These are phyloP conservation scores for Rhodinocichla rosea DNA, from an alignment of 2,113 vertebrate species.

Conservation along the genomic window DNA sequence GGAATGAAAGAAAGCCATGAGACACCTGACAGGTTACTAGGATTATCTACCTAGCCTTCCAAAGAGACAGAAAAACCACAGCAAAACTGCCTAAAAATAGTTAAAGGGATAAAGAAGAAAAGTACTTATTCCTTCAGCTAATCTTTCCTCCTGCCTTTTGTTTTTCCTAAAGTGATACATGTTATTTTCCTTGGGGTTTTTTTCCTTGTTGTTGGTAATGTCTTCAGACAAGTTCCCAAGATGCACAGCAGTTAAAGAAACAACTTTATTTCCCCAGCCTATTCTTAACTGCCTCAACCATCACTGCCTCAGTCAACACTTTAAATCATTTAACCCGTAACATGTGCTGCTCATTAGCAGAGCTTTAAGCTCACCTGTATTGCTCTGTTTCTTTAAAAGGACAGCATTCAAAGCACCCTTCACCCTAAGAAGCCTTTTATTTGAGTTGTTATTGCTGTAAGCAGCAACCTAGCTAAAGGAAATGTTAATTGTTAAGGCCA, in stretches of 20 bases:
- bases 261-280: neutral
- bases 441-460: slow-evolving; percentile 17
- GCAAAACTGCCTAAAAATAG: neutral
- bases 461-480: slow-evolving; percentile 26
- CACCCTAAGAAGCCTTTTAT: slow-evolving; percentile 37
- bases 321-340: neutral
- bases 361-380: slow-evolving; percentile 20
- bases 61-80: neutral
- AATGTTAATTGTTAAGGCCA: slow-evolving; percentile 16
- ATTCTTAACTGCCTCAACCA: neutral
- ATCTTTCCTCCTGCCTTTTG: neutral
- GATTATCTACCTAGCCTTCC: neutral
- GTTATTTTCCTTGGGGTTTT: neutral
- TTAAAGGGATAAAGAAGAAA: neutral
- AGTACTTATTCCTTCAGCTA: neutral
- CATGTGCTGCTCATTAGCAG: slow-evolving; percentile 59
- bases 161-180: neutral
- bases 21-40: neutral
- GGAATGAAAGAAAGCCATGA: neutral
- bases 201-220: neutral
- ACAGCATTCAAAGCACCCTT: slow-evolving; percentile 9
- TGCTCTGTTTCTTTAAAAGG: slow-evolving; percentile 1
- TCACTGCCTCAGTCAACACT: neutral
- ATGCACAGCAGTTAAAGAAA: neutral
- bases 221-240: neutral